phyloP scores from a whole-genome alignment of 2,888 invertebrate genomes.

The Cotesia congregata region DNA sequence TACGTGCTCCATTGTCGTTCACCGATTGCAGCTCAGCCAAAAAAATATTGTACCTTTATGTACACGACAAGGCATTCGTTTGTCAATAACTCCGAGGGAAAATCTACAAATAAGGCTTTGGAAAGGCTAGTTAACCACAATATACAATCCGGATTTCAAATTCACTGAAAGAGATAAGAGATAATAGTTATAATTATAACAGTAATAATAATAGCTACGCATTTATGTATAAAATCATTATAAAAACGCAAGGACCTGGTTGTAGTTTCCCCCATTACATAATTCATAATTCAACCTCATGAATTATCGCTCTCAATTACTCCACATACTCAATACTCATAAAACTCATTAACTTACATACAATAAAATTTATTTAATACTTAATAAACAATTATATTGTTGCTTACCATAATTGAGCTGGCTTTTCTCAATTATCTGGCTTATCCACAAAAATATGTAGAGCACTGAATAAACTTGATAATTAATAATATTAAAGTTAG shows the following conservation, averaged over 20 bases:
- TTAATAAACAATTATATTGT: conserved; percentile 1
- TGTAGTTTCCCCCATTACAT: background rate
- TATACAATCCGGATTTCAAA: background rate
- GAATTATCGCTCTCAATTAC: background rate
- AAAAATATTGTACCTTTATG: background rate
- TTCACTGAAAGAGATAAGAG: background rate
- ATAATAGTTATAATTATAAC: background rate
- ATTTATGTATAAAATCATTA: background rate
- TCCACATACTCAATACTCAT: background rate
- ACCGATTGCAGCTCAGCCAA: background rate
- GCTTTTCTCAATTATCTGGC: background rate
- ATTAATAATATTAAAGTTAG: background rate
- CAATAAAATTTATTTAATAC: background rate
- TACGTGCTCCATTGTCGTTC: conserved; percentile 15
- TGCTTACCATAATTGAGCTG: conserved; percentile 11
- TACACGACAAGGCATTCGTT: background rate
- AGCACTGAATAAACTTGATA: background rate
- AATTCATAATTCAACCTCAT: conserved; percentile 12
- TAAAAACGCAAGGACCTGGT: background rate
- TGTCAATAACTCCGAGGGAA: conserved; percentile 3
- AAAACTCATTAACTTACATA: background rate
- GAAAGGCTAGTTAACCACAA: background rate
- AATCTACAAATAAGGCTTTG: background rate
- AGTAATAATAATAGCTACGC: background rate
- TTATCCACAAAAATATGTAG: conserved; percentile 9